Conservation (phyloP, 2,113 vertebrate species). For the Casuarius casuarius region DNA sequence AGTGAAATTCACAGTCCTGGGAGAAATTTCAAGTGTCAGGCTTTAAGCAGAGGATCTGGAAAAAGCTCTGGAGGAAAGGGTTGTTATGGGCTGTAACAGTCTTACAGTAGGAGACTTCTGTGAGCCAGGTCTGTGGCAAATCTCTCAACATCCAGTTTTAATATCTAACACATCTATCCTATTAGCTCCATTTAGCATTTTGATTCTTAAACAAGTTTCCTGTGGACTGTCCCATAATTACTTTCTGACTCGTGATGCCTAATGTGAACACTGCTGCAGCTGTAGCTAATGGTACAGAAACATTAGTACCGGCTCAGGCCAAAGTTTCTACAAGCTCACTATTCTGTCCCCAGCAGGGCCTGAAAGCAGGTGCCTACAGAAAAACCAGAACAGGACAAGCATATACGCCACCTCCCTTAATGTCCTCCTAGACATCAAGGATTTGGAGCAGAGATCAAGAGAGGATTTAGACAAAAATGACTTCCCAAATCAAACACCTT, state of each 20-base stretch:
- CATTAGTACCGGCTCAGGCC: too few species aligned
- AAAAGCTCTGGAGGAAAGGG: not conserved
- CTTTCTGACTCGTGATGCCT: not conserved
- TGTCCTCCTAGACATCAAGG: not conserved
- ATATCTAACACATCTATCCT: not conserved
- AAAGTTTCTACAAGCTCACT: accelerated
- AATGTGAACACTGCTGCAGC: not conserved
- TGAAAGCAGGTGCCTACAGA: not conserved
- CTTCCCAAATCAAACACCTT: not conserved
- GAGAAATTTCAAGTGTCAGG: not conserved
- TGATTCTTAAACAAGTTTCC: too few species aligned
- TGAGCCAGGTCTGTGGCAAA: not conserved
- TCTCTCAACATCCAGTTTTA: not conserved
- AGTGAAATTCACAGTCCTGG: not conserved
- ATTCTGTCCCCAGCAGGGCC: too few species aligned
- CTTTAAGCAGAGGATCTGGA: not conserved
- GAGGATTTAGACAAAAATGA: not conserved
- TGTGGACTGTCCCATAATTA: not conserved
- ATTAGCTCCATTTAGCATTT: not conserved
- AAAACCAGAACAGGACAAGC: not conserved
- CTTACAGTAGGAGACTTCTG: not conserved
- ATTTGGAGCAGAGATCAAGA: not conserved
- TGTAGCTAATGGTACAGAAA: not conserved
- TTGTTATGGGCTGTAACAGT: accelerated
- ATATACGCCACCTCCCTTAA: not conserved